phyloP scores from a whole-genome alignment of 2,113 vertebrate species.

The Leiothrix lutea region DNA sequence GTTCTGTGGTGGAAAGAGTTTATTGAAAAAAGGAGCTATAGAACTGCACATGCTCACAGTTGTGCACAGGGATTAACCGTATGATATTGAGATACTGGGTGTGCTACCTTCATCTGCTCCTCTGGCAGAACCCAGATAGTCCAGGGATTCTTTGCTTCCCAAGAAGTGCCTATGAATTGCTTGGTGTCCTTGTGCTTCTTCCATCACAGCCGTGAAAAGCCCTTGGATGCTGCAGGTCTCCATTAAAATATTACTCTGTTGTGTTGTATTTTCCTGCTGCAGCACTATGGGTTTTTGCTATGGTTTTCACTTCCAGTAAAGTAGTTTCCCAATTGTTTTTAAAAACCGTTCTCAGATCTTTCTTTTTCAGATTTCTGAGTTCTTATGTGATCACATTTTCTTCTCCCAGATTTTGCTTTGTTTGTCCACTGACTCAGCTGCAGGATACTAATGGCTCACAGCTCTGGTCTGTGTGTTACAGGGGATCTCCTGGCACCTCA shows the following conservation, averaged over 20 bases:
- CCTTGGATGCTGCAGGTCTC: neutral
- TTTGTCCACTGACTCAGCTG: neutral
- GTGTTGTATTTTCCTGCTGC: neutral
- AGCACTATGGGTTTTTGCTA: neutral
- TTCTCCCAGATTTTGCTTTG: neutral
- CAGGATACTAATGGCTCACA: neutral
- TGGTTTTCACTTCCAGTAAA: neutral
- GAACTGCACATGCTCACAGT: neutral
- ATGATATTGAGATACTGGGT: neutral
- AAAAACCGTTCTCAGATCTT: neutral
- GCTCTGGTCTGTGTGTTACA: neutral
- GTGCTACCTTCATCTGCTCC: neutral
- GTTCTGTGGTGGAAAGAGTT: neutral
- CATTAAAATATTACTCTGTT: neutral
- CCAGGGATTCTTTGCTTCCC: neutral
- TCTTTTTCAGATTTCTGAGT: neutral
- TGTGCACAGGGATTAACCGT: neutral
- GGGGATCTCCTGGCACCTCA: neutral
- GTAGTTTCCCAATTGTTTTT: neutral
- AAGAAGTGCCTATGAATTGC: neutral
- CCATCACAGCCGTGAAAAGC: fast-evolving
- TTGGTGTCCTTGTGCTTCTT: neutral
- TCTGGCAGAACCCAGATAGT: neutral
- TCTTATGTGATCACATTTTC: neutral
- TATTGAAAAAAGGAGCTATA: fast-evolving